These are phyloP conservation scores for Gnatocerus cornutus DNA, from an alignment of 2,888 invertebrate species.

Conservation along the genomic window DNA sequence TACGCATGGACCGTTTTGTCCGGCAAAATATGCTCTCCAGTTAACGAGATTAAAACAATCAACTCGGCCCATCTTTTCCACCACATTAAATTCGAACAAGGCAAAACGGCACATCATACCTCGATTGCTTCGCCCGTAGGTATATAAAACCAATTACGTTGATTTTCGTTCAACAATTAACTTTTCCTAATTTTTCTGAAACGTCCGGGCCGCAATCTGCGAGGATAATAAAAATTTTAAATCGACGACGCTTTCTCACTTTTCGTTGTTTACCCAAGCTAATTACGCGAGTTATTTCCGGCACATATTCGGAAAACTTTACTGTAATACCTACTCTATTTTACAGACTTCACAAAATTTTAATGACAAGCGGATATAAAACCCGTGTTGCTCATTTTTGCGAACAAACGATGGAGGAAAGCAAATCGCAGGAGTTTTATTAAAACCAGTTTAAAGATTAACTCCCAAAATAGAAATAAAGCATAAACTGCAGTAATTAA, in stretches of 20 bases:
- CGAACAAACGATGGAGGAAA: too few species aligned
- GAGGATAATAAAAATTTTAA: slow-evolving; percentile 5
- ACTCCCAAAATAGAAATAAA: too few species aligned
- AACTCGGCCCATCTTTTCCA: slow-evolving; percentile 47
- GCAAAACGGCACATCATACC: slow-evolving; percentile 31
- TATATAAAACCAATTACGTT: slow-evolving; percentile 31
- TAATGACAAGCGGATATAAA: too few species aligned
- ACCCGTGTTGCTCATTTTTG: too few species aligned
- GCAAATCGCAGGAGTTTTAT: too few species aligned
- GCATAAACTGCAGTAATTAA: too few species aligned
- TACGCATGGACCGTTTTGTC: slow-evolving; percentile 59
- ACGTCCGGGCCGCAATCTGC: slow-evolving; percentile 4
- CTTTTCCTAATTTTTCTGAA: slow-evolving; percentile 18
- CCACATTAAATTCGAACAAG: slow-evolving; percentile 48
- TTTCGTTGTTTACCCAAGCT: background rate
- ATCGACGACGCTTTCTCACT: background rate
- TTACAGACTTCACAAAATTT: too few species aligned
- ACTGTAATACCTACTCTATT: too few species aligned
- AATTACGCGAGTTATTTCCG: too few species aligned
- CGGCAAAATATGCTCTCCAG: slow-evolving; percentile 56
- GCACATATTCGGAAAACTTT: too few species aligned
- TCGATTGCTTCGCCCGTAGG: slow-evolving; percentile 15
- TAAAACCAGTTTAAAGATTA: too few species aligned
- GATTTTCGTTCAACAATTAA: slow-evolving; percentile 26
- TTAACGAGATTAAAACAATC: slow-evolving; percentile 51